Base-by-base conservation (phyloP, 2,888 invertebrate genomes). In the Psococerastis gibbosa region DNA sequence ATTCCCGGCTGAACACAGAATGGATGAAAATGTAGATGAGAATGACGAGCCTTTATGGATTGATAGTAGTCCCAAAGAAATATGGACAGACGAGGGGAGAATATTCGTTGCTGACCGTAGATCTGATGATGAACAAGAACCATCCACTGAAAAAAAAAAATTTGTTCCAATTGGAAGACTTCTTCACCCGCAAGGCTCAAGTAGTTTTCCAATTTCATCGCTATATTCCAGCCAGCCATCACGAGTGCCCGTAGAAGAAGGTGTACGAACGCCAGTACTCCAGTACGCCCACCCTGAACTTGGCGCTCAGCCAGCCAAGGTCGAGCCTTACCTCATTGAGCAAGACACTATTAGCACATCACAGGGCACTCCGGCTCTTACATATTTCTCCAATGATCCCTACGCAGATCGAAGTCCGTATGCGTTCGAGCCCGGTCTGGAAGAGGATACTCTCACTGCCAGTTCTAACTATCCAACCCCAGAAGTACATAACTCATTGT, bases 281-380 rank as follows among this genome's bases (percentile, higher is more conserved):
- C 80, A 81, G 53, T 82, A 82, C 54, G 81, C 81, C 1, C 81
- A 82, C 56, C 82, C 82, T 0, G 82, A 82, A 52, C 60, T 81
- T 3, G 82, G 81, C 11, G 74, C 79, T 0, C 81, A 82, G 56
- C 76, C 80, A 1, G 80, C 79, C 1, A 76, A 75, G 58, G 67
- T 49, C 4, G 49, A 42, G 5, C 27, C 49, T 20, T 16, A 46
- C 23, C 42, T 31, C 5, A 16, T 41, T 31, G 27, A 43, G 27
- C 3, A 16, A 17, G 17, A 17, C 9, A 3, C 20, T 3, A 13
- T 22, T 4, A 22, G n/a, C 5, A 5, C 17, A 6, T 17, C 6
- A 9, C 38, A 38, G 20, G n/a, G 13, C n/a, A 22, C 22, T 20
- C 38, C 38, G n/a, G 15, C 38, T 11, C 18, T 53, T 44, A 52